phyloP scores from a whole-genome alignment of 2,797 vertebrate species.

The Sebastes vulpes region DNA sequence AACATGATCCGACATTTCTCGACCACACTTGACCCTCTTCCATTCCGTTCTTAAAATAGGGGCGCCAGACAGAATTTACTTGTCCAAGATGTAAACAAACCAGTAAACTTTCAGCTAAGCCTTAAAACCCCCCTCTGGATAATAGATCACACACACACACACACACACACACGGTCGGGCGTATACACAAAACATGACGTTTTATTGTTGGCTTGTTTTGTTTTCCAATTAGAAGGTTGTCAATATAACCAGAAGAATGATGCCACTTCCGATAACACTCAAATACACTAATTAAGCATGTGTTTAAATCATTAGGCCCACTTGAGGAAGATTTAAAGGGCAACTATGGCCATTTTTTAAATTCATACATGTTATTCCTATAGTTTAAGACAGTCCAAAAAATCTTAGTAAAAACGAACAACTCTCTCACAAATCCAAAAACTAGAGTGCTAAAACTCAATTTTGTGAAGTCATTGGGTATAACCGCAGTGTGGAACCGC shows the following conservation, averaged over 20 bases:
- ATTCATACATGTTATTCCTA: no score
- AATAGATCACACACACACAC: conserved; percentile 28
- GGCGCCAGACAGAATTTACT: conserved; percentile 26
- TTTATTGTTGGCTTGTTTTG: conserved; percentile 19
- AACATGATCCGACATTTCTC: conserved; percentile 32
- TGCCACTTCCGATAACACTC: conserved; percentile 7
- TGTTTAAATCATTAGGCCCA: conserved; percentile 40
- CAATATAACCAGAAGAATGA: conserved; percentile 38
- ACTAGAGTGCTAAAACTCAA: background rate
- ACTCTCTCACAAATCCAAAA: no score
- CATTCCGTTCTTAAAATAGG: conserved; percentile 34
- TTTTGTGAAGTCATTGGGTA: background rate
- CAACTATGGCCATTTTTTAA: background rate
- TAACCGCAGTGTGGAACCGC: background rate
- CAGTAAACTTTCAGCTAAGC: conserved; percentile 39
- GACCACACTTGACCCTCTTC: conserved; percentile 57
- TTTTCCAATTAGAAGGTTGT: conserved; percentile 46
- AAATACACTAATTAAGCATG: conserved; percentile 10
- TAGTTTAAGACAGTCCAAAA: no score
- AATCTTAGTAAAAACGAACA: no score
- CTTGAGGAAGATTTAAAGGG: conserved; percentile 17
- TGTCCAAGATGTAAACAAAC: conserved; percentile 56
- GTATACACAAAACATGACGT: background rate
- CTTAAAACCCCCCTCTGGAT: conserved; percentile 22
- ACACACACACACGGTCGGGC: background rate